Conservation (phyloP, 2,797 vertebrate genomes). For the Limnodromus scolopaceus region DNA sequence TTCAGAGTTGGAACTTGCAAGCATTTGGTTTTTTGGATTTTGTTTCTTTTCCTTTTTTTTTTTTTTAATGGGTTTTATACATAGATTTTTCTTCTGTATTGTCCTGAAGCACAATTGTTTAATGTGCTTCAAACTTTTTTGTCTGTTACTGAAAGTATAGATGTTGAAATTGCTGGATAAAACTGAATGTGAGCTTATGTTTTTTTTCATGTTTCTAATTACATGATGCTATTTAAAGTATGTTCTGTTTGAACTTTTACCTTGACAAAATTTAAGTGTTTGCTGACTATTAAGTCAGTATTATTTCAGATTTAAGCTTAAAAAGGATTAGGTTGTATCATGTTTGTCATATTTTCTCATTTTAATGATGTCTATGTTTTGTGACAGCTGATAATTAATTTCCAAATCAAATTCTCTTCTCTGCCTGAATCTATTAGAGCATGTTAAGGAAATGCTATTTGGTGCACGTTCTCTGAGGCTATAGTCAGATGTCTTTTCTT, state of each 20-base stretch:
- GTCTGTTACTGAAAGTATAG: not conserved
- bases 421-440: constrained; percentile 62
- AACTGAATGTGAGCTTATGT: not conserved
- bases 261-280: not conserved
- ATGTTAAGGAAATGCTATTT: constrained; percentile 69
- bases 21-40: not conserved
- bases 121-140: not conserved
- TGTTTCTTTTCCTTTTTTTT: not conserved
- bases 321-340: constrained; percentile 25
- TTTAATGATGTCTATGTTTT: constrained; percentile 63
- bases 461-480: constrained; percentile 59
- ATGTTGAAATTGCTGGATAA: not conserved
- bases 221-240: not conserved
- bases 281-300: not conserved
- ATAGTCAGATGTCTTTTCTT: constrained; percentile 54
- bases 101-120: not conserved
- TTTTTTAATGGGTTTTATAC: not conserved
- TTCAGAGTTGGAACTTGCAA: not conserved
- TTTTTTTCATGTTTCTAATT: not conserved
- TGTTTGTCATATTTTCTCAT: constrained; percentile 45
- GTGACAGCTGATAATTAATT: constrained; percentile 68
- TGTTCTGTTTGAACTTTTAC: not conserved
- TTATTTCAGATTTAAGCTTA: constrained; percentile 16
- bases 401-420: constrained; percentile 67
- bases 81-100: not conserved